Conservation (phyloP, 2,113 vertebrate genomes). For the Litocranius walleri region DNA sequence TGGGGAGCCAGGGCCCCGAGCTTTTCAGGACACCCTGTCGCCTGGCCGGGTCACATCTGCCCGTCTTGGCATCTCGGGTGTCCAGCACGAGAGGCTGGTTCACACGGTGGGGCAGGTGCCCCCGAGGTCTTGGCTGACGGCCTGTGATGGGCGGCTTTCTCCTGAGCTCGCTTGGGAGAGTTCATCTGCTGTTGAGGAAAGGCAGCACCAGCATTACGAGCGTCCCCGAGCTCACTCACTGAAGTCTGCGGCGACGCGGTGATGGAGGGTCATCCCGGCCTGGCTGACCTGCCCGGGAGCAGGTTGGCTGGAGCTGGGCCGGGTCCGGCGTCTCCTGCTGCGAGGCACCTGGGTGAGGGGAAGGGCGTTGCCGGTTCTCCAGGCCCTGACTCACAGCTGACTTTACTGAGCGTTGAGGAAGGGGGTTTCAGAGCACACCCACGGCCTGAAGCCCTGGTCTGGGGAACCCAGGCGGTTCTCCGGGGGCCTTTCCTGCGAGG, state of each 20-base stretch:
- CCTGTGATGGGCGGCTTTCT: fast-evolving
- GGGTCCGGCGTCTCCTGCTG: fast-evolving
- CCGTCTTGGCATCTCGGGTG: no score
- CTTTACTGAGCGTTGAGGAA: fast-evolving
- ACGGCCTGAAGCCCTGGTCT: fast-evolving
- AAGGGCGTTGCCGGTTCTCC: fast-evolving
- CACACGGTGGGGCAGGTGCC: fast-evolving
- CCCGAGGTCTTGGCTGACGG: fast-evolving
- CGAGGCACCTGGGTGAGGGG: fast-evolving
- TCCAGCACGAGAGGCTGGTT: fast-evolving
- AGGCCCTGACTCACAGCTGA: background rate
- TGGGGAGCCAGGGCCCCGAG: fast-evolving
- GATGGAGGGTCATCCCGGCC: fast-evolving
- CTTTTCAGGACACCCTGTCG: no score
- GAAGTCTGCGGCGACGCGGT: fast-evolving
- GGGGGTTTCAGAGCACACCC: background rate
- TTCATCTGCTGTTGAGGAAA: fast-evolving
- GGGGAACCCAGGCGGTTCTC: background rate
- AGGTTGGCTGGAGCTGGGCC: fast-evolving
- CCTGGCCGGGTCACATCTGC: fast-evolving
- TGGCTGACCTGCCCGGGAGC: fast-evolving
- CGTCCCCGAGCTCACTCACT: fast-evolving
- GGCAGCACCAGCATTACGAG: fast-evolving
- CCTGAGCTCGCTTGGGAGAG: fast-evolving
- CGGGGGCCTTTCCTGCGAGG: fast-evolving